phyloP scores from a whole-genome alignment of 2,888 invertebrate species.

The Athrips mouffetella region DNA sequence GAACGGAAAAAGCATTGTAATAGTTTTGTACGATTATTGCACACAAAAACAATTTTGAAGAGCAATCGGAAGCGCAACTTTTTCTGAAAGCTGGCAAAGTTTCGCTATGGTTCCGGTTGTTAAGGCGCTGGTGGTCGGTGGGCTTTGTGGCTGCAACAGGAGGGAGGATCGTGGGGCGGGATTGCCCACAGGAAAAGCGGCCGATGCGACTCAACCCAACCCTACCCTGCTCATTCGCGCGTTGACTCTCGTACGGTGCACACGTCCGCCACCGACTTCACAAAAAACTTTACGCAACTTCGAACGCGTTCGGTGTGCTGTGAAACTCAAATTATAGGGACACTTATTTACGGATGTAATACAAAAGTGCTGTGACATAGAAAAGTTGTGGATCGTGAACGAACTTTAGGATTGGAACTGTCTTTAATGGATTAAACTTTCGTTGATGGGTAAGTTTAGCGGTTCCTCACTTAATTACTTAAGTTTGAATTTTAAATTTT shows the following conservation, averaged over 20 bases:
- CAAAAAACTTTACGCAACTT: slow-evolving; percentile 45
- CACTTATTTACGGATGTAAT: slow-evolving; percentile 39
- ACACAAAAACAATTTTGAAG: slow-evolving; percentile 11
- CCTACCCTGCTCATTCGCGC: slow-evolving; percentile 31
- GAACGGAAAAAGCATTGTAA: background rate
- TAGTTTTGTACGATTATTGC: background rate
- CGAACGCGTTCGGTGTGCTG: slow-evolving; percentile 32
- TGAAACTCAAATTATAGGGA: no score
- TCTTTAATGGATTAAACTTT: slow-evolving; percentile 28
- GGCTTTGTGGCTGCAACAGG: slow-evolving; percentile 40
- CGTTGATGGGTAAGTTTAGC: slow-evolving; percentile 31
- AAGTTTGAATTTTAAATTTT: slow-evolving; percentile 6
- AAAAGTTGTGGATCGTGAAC: slow-evolving; percentile 30
- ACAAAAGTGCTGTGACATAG: slow-evolving; percentile 31
- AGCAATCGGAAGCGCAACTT: slow-evolving; percentile 12
- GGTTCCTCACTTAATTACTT: slow-evolving; percentile 8
- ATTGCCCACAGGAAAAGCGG: no score
- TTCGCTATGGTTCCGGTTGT: slow-evolving; percentile 7
- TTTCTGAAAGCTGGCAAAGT: slow-evolving; percentile 6
- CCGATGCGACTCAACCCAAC: no score
- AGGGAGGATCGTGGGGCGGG: slow-evolving; percentile 46
- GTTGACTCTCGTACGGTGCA: slow-evolving; percentile 26
- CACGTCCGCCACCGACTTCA: slow-evolving; percentile 19
- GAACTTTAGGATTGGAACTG: slow-evolving; percentile 20
- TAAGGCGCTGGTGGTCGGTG: slow-evolving; percentile 32